Base-by-base conservation (phyloP, 2,888 invertebrate genomes). In the Papilio gigon region DNA sequence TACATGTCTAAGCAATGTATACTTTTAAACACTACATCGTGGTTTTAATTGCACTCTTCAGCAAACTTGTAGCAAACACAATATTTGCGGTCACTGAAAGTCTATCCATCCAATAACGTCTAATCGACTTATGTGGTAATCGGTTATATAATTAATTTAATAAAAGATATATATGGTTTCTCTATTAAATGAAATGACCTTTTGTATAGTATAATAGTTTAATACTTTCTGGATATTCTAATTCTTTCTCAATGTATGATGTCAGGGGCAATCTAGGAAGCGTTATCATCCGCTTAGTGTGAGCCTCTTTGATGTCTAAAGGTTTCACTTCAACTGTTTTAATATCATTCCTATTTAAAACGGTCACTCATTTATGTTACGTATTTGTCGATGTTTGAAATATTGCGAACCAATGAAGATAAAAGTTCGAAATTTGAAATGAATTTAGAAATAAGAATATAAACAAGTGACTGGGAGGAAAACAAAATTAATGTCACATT, bases 131-230 rank as follows among this genome's bases (percentile, higher is more conserved):
- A 56, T 17, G 9, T 9, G 9, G 9, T 30, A 56, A 30, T 30
- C 8, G 12, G 6, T 37, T 53, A 22, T 27, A n/a, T 27, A 25
- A 50, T 53, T 27, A 30, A 56, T 56, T 56, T 56, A 56, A 56
- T 56, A 56, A 30, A 56, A 50, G 17, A 27, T 30, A 11, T n/a
- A 30, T 56, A 56, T 17, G 53, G n/a, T 9, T 56, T 56, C 53
- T n/a, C 1, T 53, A n/a, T 53, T 53, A n/a, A 30, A n/a, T n/a
- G 27, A 53, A n/a, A 25, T 14, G 25, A 50, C 50, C 22, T 50
- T 44, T 20, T 40, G 9, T 11, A 11, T 14, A 25, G 8, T n/a
- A 30, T 9, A 53, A 53, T 30, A 25, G 50, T 2, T 25, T 4
- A 22, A 25, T 25, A 2, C 17, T 2, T 14, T 17, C 8, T 50